These are phyloP conservation scores for Cetonia aurata DNA, from an alignment of 2,888 invertebrate species.

Conservation along the genomic window DNA sequence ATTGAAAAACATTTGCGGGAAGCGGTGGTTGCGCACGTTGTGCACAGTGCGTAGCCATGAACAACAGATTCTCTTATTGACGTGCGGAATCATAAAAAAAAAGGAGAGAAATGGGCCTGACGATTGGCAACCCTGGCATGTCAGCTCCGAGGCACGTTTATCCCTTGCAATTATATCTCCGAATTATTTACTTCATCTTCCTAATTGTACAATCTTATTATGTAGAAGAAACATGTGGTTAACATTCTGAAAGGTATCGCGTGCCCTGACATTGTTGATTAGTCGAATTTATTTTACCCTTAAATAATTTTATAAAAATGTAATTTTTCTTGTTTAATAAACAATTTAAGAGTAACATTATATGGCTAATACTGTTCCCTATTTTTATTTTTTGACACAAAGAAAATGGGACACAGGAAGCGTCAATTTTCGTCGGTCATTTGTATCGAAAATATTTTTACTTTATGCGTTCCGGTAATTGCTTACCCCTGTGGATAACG, in stretches of 20 bases:
- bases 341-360: too few relatives aligned
- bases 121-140: conserved; percentile 22
- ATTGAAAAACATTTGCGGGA: conserved; percentile 11
- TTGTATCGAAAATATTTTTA: conserved; percentile 40
- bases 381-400: not conserved
- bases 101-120: not conserved
- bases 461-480: conserved; percentile 42
- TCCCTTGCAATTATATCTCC: conserved; percentile 32
- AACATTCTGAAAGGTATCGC: conserved; percentile 3
- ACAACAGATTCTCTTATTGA: conserved; percentile 1
- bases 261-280: not conserved
- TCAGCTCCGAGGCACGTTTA: conserved; percentile 30
- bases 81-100: not conserved
- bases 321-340: too few relatives aligned
- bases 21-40: not conserved
- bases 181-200: conserved; percentile 19
- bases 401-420: conserved; percentile 35
- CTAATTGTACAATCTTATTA: conserved; percentile 5
- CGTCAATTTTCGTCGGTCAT: conserved; percentile 43
- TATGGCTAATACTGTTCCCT: too few relatives aligned
- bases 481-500: conserved; percentile 46
- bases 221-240: conserved; percentile 19
- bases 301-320: too few relatives aligned
- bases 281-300: too few relatives aligned
- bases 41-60: not conserved